These are phyloP conservation scores for Drosophila rubida DNA, from an alignment of 2,888 invertebrate species.

Conservation along the genomic window DNA sequence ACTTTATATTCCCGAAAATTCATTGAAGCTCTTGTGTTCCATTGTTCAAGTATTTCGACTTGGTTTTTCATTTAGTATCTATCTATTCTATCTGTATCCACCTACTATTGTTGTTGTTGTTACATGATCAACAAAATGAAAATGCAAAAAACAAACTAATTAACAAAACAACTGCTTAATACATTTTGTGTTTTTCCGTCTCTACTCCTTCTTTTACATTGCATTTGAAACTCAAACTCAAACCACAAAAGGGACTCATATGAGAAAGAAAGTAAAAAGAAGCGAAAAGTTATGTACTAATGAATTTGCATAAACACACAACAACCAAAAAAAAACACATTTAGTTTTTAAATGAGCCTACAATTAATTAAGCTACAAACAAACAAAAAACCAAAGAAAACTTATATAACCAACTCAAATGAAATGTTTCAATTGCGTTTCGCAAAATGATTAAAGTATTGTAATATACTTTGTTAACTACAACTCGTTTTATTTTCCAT, in stretches of 20 bases:
- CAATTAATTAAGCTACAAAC: conserved; percentile 12
- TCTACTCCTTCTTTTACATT: conserved; percentile 83
- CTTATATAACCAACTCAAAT: conserved; percentile 19
- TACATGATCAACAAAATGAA: conserved; percentile 9
- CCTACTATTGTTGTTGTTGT: conserved; percentile 26
- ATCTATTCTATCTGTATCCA: not conserved
- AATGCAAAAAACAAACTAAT: conserved; percentile 46
- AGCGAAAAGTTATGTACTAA: conserved; percentile 81
- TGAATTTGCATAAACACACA: conserved; percentile 44
- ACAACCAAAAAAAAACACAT: conserved; percentile 32
- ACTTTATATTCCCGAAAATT: not conserved
- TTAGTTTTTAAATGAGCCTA: conserved; percentile 64
- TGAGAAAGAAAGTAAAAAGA: conserved; percentile 84
- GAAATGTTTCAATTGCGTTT: conserved; percentile 65
- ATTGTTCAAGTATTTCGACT: conserved; percentile 1
- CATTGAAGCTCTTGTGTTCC: not conserved
- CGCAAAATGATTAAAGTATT: conserved; percentile 37
- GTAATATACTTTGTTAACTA: conserved; percentile 44
- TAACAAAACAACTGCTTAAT: conserved; percentile 81
- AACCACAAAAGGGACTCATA: conserved; percentile 82
- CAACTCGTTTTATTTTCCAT: conserved; percentile 52
- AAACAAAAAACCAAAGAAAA: conserved; percentile 17
- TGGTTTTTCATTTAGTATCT: conserved; percentile 11
- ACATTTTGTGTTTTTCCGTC: conserved; percentile 82
- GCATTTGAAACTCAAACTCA: conserved; percentile 63